phyloP scores from a whole-genome alignment of 2,797 vertebrate species.

The Dipus sagitta region DNA sequence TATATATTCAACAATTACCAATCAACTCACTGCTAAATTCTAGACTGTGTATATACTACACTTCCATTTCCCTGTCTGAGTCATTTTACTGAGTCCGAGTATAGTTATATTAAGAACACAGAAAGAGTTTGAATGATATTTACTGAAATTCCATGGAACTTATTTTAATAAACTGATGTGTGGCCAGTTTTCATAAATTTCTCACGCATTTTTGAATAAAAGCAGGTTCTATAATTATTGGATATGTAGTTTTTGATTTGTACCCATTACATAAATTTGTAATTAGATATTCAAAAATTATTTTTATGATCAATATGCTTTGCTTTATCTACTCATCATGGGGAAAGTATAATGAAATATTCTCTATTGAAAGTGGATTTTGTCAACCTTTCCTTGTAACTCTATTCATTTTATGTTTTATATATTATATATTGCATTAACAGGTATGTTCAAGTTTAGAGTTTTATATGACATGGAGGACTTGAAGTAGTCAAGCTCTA shows the following conservation, averaged over 20 bases:
- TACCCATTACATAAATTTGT: background rate
- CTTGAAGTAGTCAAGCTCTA: background rate
- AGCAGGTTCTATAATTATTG: background rate
- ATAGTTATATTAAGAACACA: background rate
- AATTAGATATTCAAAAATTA: conserved; percentile 14
- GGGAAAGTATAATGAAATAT: background rate
- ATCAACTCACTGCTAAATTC: background rate
- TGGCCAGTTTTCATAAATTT: background rate
- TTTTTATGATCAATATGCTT: background rate
- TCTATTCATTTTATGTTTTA: background rate
- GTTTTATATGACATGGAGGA: background rate
- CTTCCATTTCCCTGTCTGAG: no score
- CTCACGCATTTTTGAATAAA: background rate
- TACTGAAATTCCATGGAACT: background rate
- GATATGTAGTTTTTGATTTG: background rate
- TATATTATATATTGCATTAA: background rate
- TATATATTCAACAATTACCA: background rate
- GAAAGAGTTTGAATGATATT: background rate
- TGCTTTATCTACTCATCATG: background rate
- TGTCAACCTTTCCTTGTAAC: background rate
- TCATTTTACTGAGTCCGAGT: conserved; percentile 5
- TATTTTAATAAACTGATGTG: background rate
- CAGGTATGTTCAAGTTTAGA: background rate
- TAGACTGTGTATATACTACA: background rate
- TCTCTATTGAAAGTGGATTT: background rate